These are phyloP conservation scores for Urocynchramus pylzowi DNA, from an alignment of 2,113 vertebrate species.

Conservation along the genomic window DNA sequence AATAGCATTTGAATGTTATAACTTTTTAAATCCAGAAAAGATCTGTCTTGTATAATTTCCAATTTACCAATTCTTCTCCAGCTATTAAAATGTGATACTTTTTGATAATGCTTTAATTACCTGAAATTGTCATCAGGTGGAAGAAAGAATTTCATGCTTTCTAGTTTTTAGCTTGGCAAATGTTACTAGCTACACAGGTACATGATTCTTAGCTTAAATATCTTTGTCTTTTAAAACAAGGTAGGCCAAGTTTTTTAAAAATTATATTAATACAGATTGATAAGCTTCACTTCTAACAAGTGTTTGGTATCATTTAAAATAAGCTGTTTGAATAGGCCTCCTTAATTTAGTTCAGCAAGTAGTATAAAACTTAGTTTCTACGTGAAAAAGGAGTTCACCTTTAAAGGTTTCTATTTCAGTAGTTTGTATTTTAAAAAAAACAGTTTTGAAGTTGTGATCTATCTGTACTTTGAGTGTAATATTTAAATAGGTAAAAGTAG, in stretches of 20 bases:
- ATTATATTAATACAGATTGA: background rate
- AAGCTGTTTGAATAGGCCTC: background rate
- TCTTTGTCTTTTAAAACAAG: background rate
- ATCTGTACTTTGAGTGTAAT: background rate
- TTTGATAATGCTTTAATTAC: background rate
- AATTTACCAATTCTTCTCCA: background rate
- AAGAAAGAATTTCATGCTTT: background rate
- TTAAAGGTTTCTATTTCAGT: background rate
- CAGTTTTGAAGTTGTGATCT: background rate
- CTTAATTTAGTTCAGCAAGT: background rate
- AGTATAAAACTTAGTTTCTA: background rate
- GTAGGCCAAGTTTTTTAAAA: background rate
- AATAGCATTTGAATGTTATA: background rate
- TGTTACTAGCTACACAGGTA: background rate
- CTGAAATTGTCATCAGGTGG: background rate
- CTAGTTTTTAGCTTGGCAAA: background rate
- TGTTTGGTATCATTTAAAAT: background rate
- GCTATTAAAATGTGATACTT: background rate
- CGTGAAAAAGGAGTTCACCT: background rate
- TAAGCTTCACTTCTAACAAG: background rate
- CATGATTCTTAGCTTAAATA: background rate
- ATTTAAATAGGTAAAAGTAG: background rate
- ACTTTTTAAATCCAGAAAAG: background rate
- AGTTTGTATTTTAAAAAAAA: fast-evolving
- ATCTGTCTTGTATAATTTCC: background rate